These are phyloP conservation scores for Lepilemur septentrionalis DNA, from an alignment of 2,797 vertebrate species.

Conservation along the genomic window DNA sequence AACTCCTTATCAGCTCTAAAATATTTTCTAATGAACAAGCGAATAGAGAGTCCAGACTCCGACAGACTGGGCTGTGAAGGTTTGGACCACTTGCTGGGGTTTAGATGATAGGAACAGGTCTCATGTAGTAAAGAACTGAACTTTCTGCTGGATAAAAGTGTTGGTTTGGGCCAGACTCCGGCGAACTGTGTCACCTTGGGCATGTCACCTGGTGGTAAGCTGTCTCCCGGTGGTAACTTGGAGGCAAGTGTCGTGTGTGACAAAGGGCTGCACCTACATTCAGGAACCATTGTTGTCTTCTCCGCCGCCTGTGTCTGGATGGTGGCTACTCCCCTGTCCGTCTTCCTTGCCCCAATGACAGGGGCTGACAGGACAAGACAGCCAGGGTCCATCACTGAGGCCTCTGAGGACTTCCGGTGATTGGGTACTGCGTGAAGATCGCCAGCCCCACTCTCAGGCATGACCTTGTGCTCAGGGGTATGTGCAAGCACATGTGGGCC, in stretches of 20 bases:
- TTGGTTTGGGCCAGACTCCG: neutral
- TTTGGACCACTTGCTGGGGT: neutral
- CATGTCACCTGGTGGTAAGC: neutral
- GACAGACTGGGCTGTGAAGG: neutral
- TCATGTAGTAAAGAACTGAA: neutral
- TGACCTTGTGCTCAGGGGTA: neutral
- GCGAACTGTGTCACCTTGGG: neutral
- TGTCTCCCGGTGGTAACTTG: neutral
- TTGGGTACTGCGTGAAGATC: neutral
- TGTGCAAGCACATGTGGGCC: neutral
- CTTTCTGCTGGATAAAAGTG: neutral
- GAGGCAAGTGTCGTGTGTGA: neutral
- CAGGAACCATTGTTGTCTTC: neutral
- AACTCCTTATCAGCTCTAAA: neutral
- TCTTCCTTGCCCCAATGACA: neutral
- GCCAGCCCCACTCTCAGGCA: fast-evolving
- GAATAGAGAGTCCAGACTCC: neutral
- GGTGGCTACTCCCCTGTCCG: neutral
- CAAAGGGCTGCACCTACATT: neutral
- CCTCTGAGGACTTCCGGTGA: neutral
- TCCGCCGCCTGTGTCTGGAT: neutral
- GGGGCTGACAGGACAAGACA: neutral
- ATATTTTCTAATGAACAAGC: neutral
- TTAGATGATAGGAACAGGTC: neutral
- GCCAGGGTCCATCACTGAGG: neutral